A percentile compares a stretch with the other conserved stretches of the same genome.
Evolutionary conservation across 2,888 invertebrate species (phyloP).

Genomic region (Apeira syringaria): DNA sequence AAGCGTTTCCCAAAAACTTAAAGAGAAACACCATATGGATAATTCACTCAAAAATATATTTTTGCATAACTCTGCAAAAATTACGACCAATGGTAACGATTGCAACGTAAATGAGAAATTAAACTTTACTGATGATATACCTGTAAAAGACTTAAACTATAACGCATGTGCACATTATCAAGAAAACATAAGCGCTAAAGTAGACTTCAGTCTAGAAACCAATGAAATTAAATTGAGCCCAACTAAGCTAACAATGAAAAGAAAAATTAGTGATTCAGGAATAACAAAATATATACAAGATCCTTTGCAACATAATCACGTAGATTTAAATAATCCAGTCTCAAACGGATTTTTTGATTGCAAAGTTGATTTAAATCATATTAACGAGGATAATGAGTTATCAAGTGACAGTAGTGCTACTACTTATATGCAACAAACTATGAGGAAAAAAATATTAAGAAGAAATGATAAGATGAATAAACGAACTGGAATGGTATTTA

Average conservation of each 20-base stretch:
- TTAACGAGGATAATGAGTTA: slow-evolving; percentile 11
- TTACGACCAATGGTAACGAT: background rate
- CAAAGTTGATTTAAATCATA: slow-evolving; percentile 3
- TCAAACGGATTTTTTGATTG: background rate
- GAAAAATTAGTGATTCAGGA: too few species aligned
- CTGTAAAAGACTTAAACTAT: slow-evolving; percentile 13
- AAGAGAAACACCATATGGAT: background rate
- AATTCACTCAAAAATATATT: background rate
- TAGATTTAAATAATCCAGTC: too few species aligned
- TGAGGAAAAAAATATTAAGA: slow-evolving; percentile 1
- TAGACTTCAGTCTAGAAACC: background rate
- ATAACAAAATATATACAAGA: too few species aligned
- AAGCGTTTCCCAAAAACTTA: slow-evolving; percentile 41
- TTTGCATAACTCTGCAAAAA: background rate
- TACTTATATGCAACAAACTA: slow-evolving; percentile 1
- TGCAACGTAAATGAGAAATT: slow-evolving; percentile 4
- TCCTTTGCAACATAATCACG: too few species aligned
- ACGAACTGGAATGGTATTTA: slow-evolving; percentile 4
- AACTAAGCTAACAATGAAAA: too few species aligned
- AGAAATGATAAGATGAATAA: slow-evolving; percentile 7
- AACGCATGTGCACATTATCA: background rate
- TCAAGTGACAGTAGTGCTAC: background rate
- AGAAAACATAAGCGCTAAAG: background rate
- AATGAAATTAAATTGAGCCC: background rate
- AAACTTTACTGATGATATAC: slow-evolving; percentile 8